Conservation (phyloP, 2,888 invertebrate genomes). For the Anagyrus pseudococci region DNA sequence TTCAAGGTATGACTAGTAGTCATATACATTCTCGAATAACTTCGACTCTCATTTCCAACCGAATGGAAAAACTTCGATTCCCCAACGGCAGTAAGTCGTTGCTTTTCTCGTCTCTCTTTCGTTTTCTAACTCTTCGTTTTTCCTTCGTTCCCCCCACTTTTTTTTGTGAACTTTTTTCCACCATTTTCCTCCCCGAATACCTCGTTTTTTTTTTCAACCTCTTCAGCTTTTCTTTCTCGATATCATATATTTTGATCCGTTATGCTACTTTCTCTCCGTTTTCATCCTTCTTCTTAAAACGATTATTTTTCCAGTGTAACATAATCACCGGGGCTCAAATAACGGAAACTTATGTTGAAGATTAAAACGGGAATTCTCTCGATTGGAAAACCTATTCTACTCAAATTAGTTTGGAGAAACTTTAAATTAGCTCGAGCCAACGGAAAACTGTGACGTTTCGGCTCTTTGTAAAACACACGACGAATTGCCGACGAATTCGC, state of each 20-base stretch:
- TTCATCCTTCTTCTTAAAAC: too few relatives aligned
- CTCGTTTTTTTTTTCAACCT: conserved; percentile 11
- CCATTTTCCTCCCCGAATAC: conserved; percentile 3
- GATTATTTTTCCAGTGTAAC: too few relatives aligned
- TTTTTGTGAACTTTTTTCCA: conserved; percentile 4
- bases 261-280: conserved; percentile 15
- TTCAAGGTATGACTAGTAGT: conserved; percentile 30
- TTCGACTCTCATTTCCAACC: conserved; percentile 36
- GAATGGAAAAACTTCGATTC: conserved; percentile 52
- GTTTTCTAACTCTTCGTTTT: conserved; percentile 33
- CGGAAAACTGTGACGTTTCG: too few relatives aligned
- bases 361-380: too few relatives aligned
- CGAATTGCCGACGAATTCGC: too few relatives aligned
- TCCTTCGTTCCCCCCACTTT: conserved; percentile 2
- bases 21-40: conserved; percentile 25
- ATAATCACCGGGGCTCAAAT: too few relatives aligned
- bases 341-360: too few relatives aligned
- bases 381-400: too few relatives aligned
- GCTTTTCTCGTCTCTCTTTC: conserved; percentile 30
- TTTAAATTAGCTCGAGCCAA: too few relatives aligned
- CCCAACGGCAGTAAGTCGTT: conserved; percentile 41
- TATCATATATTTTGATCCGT: conserved; percentile 18
- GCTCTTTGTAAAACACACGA: too few relatives aligned
- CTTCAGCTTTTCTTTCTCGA: conserved; percentile 14
- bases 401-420: too few relatives aligned